These are phyloP conservation scores for Aleadryas rufinucha DNA, from an alignment of 2,113 vertebrate species.

Conservation along the genomic window DNA sequence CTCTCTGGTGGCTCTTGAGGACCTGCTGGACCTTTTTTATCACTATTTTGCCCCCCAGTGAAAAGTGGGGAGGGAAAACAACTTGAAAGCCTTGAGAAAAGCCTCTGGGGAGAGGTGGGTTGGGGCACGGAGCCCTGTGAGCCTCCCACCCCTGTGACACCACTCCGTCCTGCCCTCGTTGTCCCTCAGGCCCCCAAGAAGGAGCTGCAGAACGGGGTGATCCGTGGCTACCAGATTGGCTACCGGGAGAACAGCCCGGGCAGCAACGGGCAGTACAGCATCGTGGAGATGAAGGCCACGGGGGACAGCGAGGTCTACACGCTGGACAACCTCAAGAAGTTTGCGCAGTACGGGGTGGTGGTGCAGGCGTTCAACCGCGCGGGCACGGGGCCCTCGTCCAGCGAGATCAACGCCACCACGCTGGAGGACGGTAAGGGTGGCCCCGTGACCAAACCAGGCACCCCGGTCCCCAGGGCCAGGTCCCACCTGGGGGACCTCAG, in stretches of 20 bases:
- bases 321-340: constrained; percentile 97
- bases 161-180: background rate
- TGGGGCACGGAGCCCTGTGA: fast-evolving
- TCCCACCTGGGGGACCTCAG: background rate
- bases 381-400: constrained; percentile 93
- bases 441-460: background rate
- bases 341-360: constrained; percentile 94
- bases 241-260: constrained; percentile 96
- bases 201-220: constrained; percentile 95
- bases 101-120: background rate
- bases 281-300: constrained; percentile 97
- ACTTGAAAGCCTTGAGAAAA: background rate
- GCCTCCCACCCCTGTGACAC: background rate
- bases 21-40: fast-evolving
- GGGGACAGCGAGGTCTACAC: constrained; percentile 97
- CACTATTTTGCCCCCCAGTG: fast-evolving
- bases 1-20: background rate
- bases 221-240: constrained; percentile 97
- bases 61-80: background rate
- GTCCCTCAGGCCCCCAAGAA: constrained; percentile 87
- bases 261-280: constrained; percentile 97
- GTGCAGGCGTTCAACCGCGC: constrained; percentile 98
- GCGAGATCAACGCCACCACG: constrained; percentile 96
- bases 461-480: background rate
- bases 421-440: constrained; percentile 84